Evolutionary conservation across 2,113 vertebrate genomes (phyloP), one percentile per base, ranked within the genome.

Genomic region (Gulo gulo): DNA sequence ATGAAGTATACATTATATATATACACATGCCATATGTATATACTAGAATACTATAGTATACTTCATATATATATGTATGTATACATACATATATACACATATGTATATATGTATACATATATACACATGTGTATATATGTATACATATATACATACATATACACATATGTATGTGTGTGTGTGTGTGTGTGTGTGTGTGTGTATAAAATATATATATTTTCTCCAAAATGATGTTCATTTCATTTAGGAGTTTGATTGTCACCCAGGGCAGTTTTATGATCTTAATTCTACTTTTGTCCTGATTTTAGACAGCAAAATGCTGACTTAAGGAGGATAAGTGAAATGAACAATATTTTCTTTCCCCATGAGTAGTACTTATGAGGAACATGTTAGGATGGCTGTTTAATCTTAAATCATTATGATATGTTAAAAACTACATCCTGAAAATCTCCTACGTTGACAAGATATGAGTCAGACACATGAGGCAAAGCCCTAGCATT

Each of bases 221-320:
- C 24, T 91, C 13, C 2, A 67, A 88, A 87, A 83, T 86, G 13
- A 34, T 63, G 52, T 87, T 82, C 13, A 82, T 87, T 91, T 63
- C 13, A 82, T 87, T 86, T 63, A 55, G n/a, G 7, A 6, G 26
- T 42, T 95, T 88, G 52, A 23, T 92, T 94, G 50, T 84, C 67
- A 81, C 26, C 5, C 61, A 47, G 20, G 59, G 14, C 0, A 74
- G 73, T 16, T 81, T 63, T 79, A 55, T 89, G 65, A 50, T 36
- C 21, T 85, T 84, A 95, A 13, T 13, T 88, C 16, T 90, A 81
- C 71, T 94, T 95, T 89, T 88, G 29, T 84, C 55, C 52, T 93
- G 1, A 34, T 86, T 97, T 97, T 73, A 63, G 57, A 93, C 23
- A 96, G 12, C 55, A 94, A 83, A 92, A 50, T 47, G 18, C 15